Evolutionary conservation across 2,113 vertebrate species (phyloP).

Genomic region (Sylvilagus bachmani): DNA sequence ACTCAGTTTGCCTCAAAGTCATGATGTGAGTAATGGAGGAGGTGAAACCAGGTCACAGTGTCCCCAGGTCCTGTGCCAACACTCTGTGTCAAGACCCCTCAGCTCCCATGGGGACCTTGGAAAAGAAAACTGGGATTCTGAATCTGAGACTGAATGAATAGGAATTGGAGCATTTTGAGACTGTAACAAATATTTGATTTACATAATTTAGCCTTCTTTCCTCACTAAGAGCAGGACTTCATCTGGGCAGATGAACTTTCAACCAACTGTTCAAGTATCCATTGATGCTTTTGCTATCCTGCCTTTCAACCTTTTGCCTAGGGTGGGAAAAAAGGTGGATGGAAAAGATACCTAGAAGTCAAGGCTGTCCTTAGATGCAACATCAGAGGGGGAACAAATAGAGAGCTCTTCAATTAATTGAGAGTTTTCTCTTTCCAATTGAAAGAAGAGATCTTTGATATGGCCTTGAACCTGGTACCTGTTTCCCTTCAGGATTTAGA

Average conservation of each 20-base stretch:
- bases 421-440: neutral
- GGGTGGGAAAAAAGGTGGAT: neutral
- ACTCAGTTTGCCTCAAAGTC: conserved; percentile 55
- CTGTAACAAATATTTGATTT: neutral
- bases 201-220: neutral
- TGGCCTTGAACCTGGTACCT: neutral
- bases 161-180: neutral
- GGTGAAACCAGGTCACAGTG: conserved; percentile 13
- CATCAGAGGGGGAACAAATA: neutral
- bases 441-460: too few species aligned
- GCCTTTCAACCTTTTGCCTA: neutral
- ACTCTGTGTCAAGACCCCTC: neutral
- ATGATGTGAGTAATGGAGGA: neutral
- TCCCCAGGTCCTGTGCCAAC: neutral
- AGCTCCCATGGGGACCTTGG: neutral
- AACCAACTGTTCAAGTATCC: neutral
- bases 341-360: neutral
- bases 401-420: neutral
- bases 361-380: neutral
- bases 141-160: conserved; percentile 12
- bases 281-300: neutral
- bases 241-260: neutral
- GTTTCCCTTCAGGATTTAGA: neutral
- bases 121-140: neutral
- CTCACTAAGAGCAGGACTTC: neutral